Conservation (phyloP, 1,140 invertebrate genomes). For the Harpegnathos saltator region DNA sequence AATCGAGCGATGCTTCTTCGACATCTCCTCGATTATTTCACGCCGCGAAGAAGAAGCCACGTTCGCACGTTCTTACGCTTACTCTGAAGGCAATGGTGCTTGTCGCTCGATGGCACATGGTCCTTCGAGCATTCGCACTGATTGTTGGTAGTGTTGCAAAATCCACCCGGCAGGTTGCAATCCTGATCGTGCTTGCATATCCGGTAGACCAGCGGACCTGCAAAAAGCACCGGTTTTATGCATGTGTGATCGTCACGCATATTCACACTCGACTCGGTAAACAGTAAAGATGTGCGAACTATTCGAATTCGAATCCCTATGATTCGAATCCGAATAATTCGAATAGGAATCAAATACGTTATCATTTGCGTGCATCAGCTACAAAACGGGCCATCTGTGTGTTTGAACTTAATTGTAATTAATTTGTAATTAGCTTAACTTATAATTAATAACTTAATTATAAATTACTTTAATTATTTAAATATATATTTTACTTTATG, state of each 20-base stretch:
- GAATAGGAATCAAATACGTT: no score
- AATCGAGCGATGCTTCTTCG: neutral
- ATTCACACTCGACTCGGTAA: neutral
- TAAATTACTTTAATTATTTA: no score
- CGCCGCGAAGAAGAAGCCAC: neutral
- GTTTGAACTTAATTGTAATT: no score
- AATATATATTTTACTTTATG: no score
- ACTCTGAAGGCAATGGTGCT: constrained; percentile 58
- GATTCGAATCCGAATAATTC: no score
- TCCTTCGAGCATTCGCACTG: constrained; percentile 56
- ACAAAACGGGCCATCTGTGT: no score
- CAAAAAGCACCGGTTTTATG: neutral
- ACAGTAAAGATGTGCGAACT: neutral
- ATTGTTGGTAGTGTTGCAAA: constrained; percentile 55
- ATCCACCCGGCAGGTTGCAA: constrained; percentile 35
- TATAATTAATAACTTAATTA: no score
- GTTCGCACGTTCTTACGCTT: neutral
- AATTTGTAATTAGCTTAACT: no score
- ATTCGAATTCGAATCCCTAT: no score
- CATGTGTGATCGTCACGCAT: neutral
- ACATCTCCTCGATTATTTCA: neutral
- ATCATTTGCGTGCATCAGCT: no score
- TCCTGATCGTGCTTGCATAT: constrained; percentile 52
- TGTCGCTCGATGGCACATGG: constrained; percentile 42
- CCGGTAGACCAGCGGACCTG: constrained; percentile 19